Evolutionary conservation across 2,113 vertebrate species (phyloP).

Genomic region (Euleptes europaea): DNA sequence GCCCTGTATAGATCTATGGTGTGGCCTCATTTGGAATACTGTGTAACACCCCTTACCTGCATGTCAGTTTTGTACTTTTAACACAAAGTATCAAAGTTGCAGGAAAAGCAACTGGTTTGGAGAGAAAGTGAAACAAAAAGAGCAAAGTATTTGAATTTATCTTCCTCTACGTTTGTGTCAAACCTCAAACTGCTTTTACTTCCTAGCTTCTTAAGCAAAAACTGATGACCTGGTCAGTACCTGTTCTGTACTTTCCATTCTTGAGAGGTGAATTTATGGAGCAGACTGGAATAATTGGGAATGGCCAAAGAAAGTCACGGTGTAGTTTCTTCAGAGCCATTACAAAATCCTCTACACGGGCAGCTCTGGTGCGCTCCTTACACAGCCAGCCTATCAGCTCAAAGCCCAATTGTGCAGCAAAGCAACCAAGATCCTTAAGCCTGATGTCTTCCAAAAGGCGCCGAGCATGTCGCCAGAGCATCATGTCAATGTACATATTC

Average conservation of each 20-base stretch:
- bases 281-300: constrained; percentile 88
- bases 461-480: constrained; percentile 96
- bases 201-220: background rate
- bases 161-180: background rate
- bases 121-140: background rate
- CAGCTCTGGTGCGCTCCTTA: constrained; percentile 90
- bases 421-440: constrained; percentile 93
- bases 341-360: constrained; percentile 91
- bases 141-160: background rate
- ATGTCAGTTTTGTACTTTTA: background rate
- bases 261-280: constrained; percentile 90
- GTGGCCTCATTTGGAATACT: too few relatives aligned
- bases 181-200: background rate
- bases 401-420: constrained; percentile 94
- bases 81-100: background rate
- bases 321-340: constrained; percentile 91
- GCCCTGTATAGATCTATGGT: too few relatives aligned
- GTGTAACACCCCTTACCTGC: background rate
- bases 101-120: background rate
- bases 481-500: constrained; percentile 98
- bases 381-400: constrained; percentile 96
- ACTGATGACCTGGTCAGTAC: constrained; percentile 62
- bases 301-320: constrained; percentile 95
- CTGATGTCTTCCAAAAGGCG: constrained; percentile 92
- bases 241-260: constrained; percentile 89